Percentiles rank a stretch among this genome's conserved stretches.
phyloP scores from a whole-genome alignment of 2,113 vertebrate genomes.

The Canis aureus region DNA sequence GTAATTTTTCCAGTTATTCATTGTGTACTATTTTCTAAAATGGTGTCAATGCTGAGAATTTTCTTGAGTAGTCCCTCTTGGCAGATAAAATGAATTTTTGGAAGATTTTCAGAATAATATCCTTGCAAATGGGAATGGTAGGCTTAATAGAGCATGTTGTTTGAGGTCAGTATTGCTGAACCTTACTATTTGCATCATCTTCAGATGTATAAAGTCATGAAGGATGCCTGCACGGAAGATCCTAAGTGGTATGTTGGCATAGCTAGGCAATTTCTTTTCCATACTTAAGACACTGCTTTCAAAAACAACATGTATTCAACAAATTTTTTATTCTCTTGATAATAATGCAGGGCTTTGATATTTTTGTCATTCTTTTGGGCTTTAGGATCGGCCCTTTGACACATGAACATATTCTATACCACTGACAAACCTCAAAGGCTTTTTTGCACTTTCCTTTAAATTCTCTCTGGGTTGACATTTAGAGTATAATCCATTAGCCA shows the following conservation, averaged over 20 bases:
- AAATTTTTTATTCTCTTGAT: neutral
- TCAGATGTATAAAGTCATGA: neutral
- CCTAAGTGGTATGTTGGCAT: neutral
- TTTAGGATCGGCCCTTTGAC: neutral
- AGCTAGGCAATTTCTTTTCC: neutral
- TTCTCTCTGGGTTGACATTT: constrained; percentile 59
- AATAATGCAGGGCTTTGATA: neutral
- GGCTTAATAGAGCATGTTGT: constrained; percentile 62
- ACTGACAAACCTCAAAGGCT: neutral
- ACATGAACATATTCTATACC: neutral
- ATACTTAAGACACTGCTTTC: neutral
- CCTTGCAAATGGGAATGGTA: constrained; percentile 58
- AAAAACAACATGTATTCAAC: neutral
- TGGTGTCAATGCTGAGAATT: constrained; percentile 68
- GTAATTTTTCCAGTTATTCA: constrained; percentile 65
- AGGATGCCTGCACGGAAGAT: constrained; percentile 4
- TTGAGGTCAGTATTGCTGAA: constrained; percentile 37
- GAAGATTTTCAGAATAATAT: constrained; percentile 74
- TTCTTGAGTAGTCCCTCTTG: constrained; percentile 45
- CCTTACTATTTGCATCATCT: neutral
- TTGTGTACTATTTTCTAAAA: constrained; percentile 10
- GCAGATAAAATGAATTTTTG: constrained; percentile 77
- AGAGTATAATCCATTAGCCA: neutral
- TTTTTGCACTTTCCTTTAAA: neutral
- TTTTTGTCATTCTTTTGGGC: constrained; percentile 12